Evolutionary conservation across 2,888 invertebrate genomes (phyloP).

Genomic region (Napeogenes sylphis): DNA sequence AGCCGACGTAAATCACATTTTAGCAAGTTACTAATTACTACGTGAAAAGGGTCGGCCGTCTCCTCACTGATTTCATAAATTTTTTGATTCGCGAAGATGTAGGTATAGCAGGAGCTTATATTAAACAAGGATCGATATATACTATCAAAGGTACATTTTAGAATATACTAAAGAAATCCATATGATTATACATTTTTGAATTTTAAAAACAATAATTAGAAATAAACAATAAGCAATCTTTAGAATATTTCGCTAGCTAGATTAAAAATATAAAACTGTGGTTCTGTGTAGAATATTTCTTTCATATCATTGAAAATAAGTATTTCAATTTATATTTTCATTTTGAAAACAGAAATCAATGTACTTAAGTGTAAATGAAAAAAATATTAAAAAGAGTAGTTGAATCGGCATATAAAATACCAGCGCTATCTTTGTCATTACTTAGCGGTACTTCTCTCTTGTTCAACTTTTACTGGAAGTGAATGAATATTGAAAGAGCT

Average conservation of each 20-base stretch:
- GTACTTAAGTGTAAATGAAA: conserved; percentile 18
- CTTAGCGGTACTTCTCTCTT: conserved; percentile 25
- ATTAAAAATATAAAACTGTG: too few relatives aligned
- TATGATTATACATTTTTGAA: too few relatives aligned
- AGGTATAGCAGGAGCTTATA: conserved; percentile 76
- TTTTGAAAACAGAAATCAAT: too few relatives aligned
- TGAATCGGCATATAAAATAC: conserved; percentile 23
- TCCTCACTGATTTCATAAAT: conserved; percentile 66
- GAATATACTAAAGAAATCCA: background rate
- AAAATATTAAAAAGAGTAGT: conserved; percentile 26
- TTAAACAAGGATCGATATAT: conserved; percentile 69
- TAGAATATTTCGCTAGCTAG: too few relatives aligned
- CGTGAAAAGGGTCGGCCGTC: conserved; percentile 54
- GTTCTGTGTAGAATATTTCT: too few relatives aligned
- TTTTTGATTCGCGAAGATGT: conserved; percentile 72
- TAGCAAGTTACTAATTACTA: conserved; percentile 52
- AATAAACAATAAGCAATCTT: too few relatives aligned
- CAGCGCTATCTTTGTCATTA: conserved; percentile 26
- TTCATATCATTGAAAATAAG: too few relatives aligned
- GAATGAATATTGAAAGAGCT: conserved; percentile 23
- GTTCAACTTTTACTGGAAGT: background rate
- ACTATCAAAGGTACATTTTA: conserved; percentile 66
- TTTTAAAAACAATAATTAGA: too few relatives aligned
- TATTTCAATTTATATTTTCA: too few relatives aligned
- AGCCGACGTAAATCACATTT: conserved; percentile 76